Evolutionary conservation across 2,113 vertebrate genomes (phyloP), one percentile per base, ranked within the genome.

Genomic region (Ursus arctos): DNA sequence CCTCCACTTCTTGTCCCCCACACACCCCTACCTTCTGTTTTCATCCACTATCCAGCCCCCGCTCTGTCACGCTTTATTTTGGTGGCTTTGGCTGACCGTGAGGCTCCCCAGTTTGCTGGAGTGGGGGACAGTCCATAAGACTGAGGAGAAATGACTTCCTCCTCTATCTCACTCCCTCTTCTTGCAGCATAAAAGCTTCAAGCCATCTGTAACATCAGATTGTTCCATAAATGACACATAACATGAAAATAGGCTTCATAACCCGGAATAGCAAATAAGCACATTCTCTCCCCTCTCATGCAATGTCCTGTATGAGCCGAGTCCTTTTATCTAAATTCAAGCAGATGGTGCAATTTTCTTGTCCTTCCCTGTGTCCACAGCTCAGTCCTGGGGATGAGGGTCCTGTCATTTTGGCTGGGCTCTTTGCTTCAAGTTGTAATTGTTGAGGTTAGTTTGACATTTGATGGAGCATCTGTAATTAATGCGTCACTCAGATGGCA

Each of bases 161-260:
- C 72, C 80, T 89, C 97, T 97, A 96, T 95, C 97, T 97, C 67
- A 87, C 79, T 94, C 96, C 63, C 93, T 93, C 85, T 98, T 33
- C 47, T 90, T 97, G 96, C 85, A 90, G 95, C 94, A 69, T 53
- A 98, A 95, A 98, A 98, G 96, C 98, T 98, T 94, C 0, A 1
- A 98, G 98, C 92, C 97, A 96, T 98, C 97, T 97, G 97, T 96
- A 95, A 95, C 18, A 91, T 97, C 83, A 98, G 98, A 98, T 98
- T 98, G 97, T 97, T 98, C 98, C 95, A 97, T 97, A 98, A 98
- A 98, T 98, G 98, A 98, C 98, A 98, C 97, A 97, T 98, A 96
- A 98, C 95, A 86, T 97, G 97, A 98, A 99, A 98, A 99, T 98
- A 95, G 97, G 96, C 96, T 96, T 98, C 96, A 91, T 98, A 97